A percentile compares a stretch with the other conserved stretches of the same genome.
These are phyloP conservation scores for Hypomesus transpacificus DNA, from an alignment of 2,113 vertebrate genomes.

Conservation along the genomic window DNA sequence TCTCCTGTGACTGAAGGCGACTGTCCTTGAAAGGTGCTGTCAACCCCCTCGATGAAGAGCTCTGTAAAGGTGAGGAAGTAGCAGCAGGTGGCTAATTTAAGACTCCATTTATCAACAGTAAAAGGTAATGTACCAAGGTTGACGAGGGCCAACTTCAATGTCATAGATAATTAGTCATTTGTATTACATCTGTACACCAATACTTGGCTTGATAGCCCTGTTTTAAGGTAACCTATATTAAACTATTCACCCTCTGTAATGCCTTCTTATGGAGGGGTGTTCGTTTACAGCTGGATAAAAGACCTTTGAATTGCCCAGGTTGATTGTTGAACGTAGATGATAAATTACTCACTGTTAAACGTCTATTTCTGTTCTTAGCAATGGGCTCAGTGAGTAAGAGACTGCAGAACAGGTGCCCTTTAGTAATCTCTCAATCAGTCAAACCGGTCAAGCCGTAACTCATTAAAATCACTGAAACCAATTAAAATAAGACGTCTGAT, in stretches of 20 bases:
- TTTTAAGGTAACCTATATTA: conserved; percentile 49
- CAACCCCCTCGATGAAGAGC: conserved; percentile 15
- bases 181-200: conserved; percentile 37
- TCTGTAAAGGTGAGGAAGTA: conserved; percentile 24
- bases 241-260: conserved; percentile 40
- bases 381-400: too few species aligned
- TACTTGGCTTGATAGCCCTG: conserved; percentile 37
- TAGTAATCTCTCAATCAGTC: too few species aligned
- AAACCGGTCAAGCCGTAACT: too few species aligned
- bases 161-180: conserved; percentile 60
- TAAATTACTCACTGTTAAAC: not conserved
- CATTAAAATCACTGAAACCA: not conserved
- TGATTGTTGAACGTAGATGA: not conserved
- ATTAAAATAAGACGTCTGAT: conserved; percentile 17
- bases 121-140: conserved; percentile 63
- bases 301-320: not conserved
- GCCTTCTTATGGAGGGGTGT: conserved; percentile 26
- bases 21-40: conserved; percentile 43
- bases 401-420: too few species aligned
- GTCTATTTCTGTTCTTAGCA: too few species aligned
- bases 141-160: conserved; percentile 59
- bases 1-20: conserved; percentile 12
- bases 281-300: conserved; percentile 31
- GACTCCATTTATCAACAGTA: conserved; percentile 58
- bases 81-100: conserved; percentile 61